phyloP scores from a whole-genome alignment of 2,797 vertebrate species.

The Poeciliopsis paucimaculata region DNA sequence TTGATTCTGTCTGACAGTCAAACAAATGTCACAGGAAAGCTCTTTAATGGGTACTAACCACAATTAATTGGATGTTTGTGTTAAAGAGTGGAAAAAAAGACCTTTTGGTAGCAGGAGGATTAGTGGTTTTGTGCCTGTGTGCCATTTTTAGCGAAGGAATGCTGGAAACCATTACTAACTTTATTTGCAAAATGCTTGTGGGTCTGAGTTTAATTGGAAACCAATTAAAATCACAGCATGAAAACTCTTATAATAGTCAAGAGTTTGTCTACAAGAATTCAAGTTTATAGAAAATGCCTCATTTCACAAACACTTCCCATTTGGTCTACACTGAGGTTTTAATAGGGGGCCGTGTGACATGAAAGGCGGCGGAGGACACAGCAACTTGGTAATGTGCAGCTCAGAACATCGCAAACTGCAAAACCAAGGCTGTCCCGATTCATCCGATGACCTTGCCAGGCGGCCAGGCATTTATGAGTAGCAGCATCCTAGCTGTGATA shows the following conservation, averaged over 20 bases:
- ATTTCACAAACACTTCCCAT: slow-evolving; percentile 42
- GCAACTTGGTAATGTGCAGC: slow-evolving; percentile 6
- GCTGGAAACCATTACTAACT: slow-evolving; percentile 48
- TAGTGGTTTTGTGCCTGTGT: slow-evolving; percentile 42
- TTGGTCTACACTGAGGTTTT: slow-evolving; percentile 42
- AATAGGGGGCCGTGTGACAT: slow-evolving; percentile 14
- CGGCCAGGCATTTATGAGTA: slow-evolving; percentile 39
- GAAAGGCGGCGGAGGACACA: slow-evolving; percentile 16
- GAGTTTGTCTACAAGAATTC: slow-evolving; percentile 43
- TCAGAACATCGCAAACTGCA: slow-evolving; percentile 17
- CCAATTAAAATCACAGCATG: slow-evolving; percentile 68
- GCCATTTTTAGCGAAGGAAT: slow-evolving; percentile 35
- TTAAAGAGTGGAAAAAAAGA: slow-evolving; percentile 26
- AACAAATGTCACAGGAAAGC: slow-evolving; percentile 23
- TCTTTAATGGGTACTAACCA: slow-evolving; percentile 24
- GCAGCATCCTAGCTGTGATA: slow-evolving; percentile 42
- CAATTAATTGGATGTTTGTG: slow-evolving; percentile 26
- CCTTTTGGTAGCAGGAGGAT: slow-evolving; percentile 22
- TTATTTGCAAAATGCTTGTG: slow-evolving; percentile 63
- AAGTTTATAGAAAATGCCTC: slow-evolving; percentile 52
- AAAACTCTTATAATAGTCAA: slow-evolving; percentile 57
- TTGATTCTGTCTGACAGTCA: slow-evolving; percentile 15
- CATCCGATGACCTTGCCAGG: slow-evolving; percentile 39
- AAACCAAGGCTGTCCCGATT: slow-evolving; percentile 34
- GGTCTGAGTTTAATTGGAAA: slow-evolving; percentile 65